These are phyloP conservation scores for Pseudomyrmex flavicornis DNA, from an alignment of 1,140 invertebrate species.

Conservation along the genomic window DNA sequence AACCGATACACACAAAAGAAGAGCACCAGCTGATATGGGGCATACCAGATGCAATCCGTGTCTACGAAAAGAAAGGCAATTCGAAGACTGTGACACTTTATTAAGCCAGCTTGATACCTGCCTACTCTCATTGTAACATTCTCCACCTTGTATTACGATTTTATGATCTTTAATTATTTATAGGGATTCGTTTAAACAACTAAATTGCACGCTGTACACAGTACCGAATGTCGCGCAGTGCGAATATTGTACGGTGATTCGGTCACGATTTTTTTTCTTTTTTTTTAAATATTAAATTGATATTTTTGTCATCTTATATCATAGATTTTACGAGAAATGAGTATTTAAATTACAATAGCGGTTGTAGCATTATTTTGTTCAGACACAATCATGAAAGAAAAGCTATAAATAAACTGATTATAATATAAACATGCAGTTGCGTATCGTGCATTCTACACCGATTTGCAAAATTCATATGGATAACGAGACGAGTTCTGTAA, in stretches of 20 bases:
- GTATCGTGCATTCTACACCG: conserved; percentile 75
- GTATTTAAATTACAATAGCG: conserved; percentile 73
- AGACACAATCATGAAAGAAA: conserved; percentile 77
- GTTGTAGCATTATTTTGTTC: conserved; percentile 80
- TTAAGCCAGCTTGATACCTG: conserved; percentile 85
- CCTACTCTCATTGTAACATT: conserved; percentile 80
- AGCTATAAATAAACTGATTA: conserved; percentile 82
- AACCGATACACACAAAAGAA: conserved; percentile 61
- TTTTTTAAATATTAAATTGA: conserved; percentile 75
- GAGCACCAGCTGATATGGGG: conserved; percentile 59
- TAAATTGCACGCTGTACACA: conserved; percentile 68
- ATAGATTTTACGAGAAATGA: conserved; percentile 71
- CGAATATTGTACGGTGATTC: conserved; percentile 76
- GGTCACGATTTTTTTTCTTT: conserved; percentile 56
- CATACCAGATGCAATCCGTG: conserved; percentile 62
- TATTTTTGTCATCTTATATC: conserved; percentile 74
- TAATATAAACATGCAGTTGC: conserved; percentile 70
- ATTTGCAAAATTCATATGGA: conserved; percentile 75
- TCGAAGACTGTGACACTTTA: conserved; percentile 80
- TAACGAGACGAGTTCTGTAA: conserved; percentile 74
- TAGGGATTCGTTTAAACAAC: conserved; percentile 70
- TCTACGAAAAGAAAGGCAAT: conserved; percentile 73
- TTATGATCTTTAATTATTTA: conserved; percentile 75
- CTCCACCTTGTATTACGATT: conserved; percentile 76
- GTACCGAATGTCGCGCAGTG: conserved; percentile 60